Base-by-base conservation (phyloP, 2,888 invertebrate genomes). In the Drosophila pullipes region DNA sequence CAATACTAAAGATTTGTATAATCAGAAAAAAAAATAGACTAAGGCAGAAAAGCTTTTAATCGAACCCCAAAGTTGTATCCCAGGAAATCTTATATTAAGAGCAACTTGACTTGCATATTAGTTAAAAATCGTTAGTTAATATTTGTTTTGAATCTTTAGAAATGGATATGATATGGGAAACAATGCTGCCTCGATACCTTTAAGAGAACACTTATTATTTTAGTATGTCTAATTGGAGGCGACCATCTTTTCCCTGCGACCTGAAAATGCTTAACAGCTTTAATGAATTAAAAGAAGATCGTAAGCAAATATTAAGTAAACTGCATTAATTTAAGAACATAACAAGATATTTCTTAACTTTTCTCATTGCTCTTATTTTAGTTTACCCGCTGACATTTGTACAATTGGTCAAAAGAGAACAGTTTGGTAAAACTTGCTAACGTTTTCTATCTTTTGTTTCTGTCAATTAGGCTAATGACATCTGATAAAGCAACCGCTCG, bases 381-480 rank as follows among this genome's bases (percentile, higher is more conserved):
- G 63, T 68, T 68, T 64, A 58, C 53, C 18, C 54, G 25, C 58
- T 50, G 68, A 58, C 67, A 64, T 65, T 57, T 37, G 33, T 47
- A 53, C 67, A 75, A 50, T 67, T 47, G 39, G 30, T 18, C 41
- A 62, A 50, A 55, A 28, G 33, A 18, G 30, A 31, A 44, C 44
- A 5, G 22, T 0, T 22, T 41, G 54, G 0, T 18, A 63, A 60
- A 73, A 59, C n/a, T 64, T 73, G 73, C 73, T 71, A 55, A 68
- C 59, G 37, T n/a, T 55, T 55, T 55, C 25, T 18, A 1, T 18
- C 30, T 16, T 9, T 11, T 39, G 13, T 30, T 69, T 58, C 70
- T 75, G 57, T 64, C 76, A 74, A 80, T 78, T 82, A 76, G 64
- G 58, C 66, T 81, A 81, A 75, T 74, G 69, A 72, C 77, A 79